Base-by-base conservation (phyloP, 2,113 vertebrate species). In the Spilogale gracilis region DNA sequence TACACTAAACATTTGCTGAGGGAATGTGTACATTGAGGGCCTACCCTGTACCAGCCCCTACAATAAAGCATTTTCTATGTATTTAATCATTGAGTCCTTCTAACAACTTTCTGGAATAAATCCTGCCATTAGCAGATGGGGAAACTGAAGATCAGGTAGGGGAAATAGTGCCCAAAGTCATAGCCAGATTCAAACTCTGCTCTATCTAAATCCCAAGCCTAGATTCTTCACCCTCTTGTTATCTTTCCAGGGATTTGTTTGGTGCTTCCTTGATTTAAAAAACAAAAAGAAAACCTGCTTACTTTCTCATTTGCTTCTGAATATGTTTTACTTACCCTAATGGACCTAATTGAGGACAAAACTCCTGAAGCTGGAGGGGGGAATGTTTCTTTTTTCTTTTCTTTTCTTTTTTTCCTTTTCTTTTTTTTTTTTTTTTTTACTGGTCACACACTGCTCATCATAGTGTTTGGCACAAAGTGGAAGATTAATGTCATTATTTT, bases 401-500 rank as follows among this genome's bases (percentile, higher is more conserved):
- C 32, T 63, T 65, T 81, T 92, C 61, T 30, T n/a, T n/a, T 30
- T 6, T 30, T 52, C 90, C 85, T 90, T 9, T 25, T 84, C 89
- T 67, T 30, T 67, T 67, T 63, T 63, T 81, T 92, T 67, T 30
- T n/a, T n/a, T 30, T 6, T 30, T 52, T 52, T 12, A 58, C 65
- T 14, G 1, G 67, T 81, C 43, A 54, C 21, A 45, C n/a, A 0
- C 30, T 50, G 27, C 18, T 54, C 60, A 30, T 25, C 38, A 58
- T 56, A 58, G 52, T 95, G 20, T 9, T 65, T 93, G 58, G 9
- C 23, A 67, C 43, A 45, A 65, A 76, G 20, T 82, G 27, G 60
- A 97, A 79, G 54, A 96, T 73, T 58, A 48, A 52, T 61, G 30
- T 48, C 27, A 14, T 93, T 63, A 94, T 87, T 80, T 48, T 67